Percentiles rank a stretch among this genome's conserved stretches.
Evolutionary conservation across 2,888 invertebrate genomes (phyloP).

Genomic region (Metallyticus violacea): DNA sequence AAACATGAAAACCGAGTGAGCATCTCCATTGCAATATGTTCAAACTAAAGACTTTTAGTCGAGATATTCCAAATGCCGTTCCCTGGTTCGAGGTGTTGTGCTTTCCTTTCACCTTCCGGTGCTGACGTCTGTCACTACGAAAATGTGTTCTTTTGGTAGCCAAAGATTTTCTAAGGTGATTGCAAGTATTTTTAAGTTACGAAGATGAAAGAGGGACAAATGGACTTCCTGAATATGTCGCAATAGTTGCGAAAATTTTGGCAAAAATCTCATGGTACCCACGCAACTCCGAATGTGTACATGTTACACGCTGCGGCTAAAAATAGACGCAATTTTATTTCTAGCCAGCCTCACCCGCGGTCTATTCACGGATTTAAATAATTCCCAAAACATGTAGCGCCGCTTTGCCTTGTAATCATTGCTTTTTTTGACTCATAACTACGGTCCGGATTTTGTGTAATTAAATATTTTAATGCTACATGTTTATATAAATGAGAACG

Average conservation of each 20-base stretch:
- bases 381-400: neutral
- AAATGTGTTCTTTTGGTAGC: neutral
- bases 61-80: too few species aligned
- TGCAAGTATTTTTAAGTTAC: neutral
- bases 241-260: neutral
- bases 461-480: too few species aligned
- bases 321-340: neutral
- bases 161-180: neutral
- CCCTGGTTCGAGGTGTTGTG: too few species aligned
- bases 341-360: neutral
- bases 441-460: too few species aligned
- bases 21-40: too few species aligned
- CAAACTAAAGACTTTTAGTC: too few species aligned
- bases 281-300: neutral
- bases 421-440: neutral
- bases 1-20: too few species aligned
- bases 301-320: neutral
- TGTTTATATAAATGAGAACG: too few species aligned
- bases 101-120: too few species aligned
- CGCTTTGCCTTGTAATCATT: neutral
- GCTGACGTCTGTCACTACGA: too few species aligned
- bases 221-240: neutral
- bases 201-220: neutral
- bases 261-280: neutral
- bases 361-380: neutral